A percentile compares a stretch with the other conserved stretches of the same genome.
These are phyloP conservation scores for Philereme transversata DNA, from an alignment of 2,888 invertebrate genomes.

Conservation along the genomic window DNA sequence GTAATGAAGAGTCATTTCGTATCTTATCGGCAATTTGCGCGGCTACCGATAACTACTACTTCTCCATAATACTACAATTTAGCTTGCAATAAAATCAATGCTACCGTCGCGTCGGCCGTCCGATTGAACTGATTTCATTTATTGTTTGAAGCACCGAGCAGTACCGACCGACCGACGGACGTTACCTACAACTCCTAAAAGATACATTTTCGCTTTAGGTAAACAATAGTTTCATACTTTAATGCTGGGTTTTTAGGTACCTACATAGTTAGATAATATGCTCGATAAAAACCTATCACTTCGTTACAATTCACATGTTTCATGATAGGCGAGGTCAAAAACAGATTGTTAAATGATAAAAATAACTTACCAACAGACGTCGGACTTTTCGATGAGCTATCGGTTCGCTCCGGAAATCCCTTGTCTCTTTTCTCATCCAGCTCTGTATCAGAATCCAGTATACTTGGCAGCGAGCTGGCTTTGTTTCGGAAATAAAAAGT, in stretches of 20 bases:
- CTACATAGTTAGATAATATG: neutral
- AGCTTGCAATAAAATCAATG: constrained; percentile 37
- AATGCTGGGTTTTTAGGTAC: neutral
- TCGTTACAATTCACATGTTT: constrained; percentile 19
- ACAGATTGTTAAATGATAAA: constrained; percentile 26
- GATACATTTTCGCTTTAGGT: too few relatives aligned
- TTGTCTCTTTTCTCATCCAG: constrained; percentile 81
- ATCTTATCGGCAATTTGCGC: constrained; percentile 71
- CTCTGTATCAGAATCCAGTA: constrained; percentile 90
- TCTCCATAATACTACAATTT: constrained; percentile 52
- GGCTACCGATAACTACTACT: constrained; percentile 63
- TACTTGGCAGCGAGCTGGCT: constrained; percentile 92
- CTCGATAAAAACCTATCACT: constrained; percentile 10
- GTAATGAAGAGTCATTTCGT: constrained; percentile 60
- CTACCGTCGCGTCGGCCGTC: constrained; percentile 9
- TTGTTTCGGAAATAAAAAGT: constrained; percentile 83
- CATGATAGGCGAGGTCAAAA: constrained; percentile 22
- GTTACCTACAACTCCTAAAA: too few relatives aligned
- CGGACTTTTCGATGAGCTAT: constrained; percentile 86
- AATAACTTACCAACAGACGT: constrained; percentile 84
- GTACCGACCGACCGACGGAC: too few relatives aligned
- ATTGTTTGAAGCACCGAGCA: too few relatives aligned
- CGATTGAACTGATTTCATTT: constrained; percentile 17
- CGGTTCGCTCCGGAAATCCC: constrained; percentile 70
- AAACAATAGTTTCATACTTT: too few relatives aligned